A percentile compares a stretch with the other conserved stretches of the same genome.
phyloP scores from a whole-genome alignment of 2,888 invertebrate species.

The Itoplectis maculator region DNA sequence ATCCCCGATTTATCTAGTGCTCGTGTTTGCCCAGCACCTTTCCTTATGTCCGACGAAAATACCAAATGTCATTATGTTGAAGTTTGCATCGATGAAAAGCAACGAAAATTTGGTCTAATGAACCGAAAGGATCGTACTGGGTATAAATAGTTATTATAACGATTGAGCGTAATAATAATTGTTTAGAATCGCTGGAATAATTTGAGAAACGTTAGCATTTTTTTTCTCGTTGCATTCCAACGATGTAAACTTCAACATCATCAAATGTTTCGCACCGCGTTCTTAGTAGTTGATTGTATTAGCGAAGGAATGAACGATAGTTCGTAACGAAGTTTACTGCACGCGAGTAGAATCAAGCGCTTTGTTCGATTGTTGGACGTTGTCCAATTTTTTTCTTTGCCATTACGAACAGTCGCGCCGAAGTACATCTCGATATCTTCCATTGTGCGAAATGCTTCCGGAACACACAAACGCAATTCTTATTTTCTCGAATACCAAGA shows the following conservation, averaged over 20 bases:
- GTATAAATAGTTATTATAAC: too few species aligned
- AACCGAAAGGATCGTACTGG: too few species aligned
- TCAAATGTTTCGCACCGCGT: conserved; percentile 35
- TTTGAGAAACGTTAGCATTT: too few species aligned
- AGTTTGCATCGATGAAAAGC: too few species aligned
- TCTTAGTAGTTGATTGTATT: conserved; percentile 17
- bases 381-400: conserved; percentile 44
- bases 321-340: conserved; percentile 38
- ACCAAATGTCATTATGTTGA: too few species aligned
- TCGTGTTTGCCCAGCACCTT: conserved; percentile 2
- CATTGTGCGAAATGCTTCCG: conserved; percentile 25
- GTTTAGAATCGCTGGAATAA: too few species aligned
- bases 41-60: conserved; percentile 2
- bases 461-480: neutral
- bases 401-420: conserved; percentile 5
- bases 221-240: too few species aligned
- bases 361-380: conserved; percentile 51
- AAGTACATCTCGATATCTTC: conserved; percentile 37
- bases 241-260: too few species aligned
- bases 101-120: too few species aligned
- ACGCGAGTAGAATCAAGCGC: conserved; percentile 35
- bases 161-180: too few species aligned
- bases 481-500: conserved; percentile 16
- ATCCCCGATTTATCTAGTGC: neutral
- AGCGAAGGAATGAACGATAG: conserved; percentile 24